Percentiles rank a stretch among this genome's conserved stretches.
Conservation (phyloP, 2,113 vertebrate genomes). For the Porphyrio hochstetteri region DNA sequence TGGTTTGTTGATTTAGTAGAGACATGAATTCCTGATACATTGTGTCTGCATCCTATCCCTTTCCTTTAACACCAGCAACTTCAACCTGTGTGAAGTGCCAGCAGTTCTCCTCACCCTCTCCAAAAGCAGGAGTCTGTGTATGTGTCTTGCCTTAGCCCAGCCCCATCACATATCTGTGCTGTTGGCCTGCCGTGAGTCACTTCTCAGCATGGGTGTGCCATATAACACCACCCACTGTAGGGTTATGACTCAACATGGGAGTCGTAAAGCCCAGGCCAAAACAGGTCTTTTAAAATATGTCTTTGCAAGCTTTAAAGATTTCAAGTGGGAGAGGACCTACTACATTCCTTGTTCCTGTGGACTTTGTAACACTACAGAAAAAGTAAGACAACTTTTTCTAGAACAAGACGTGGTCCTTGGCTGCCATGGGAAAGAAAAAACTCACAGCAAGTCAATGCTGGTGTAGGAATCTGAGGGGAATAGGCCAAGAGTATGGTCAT, state of each 20-base stretch:
- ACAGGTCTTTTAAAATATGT: not conserved
- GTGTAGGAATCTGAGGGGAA: not conserved
- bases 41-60: no score
- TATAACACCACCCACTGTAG: not conserved
- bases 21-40: not conserved
- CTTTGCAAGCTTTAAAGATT: not conserved
- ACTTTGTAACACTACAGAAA: not conserved
- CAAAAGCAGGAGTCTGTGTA: not conserved
- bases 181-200: not conserved
- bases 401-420: not conserved
- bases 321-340: not conserved
- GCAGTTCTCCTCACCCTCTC: not conserved
- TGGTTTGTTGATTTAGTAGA: not conserved
- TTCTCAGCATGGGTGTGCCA: not conserved
- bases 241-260: not conserved
- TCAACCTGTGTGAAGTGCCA: not conserved
- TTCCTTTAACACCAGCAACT: not conserved
- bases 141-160: not conserved
- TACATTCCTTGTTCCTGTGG: not conserved
- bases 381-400: not conserved
- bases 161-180: not conserved
- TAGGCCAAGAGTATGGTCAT: not conserved
- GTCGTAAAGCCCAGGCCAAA: not conserved
- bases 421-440: not conserved
- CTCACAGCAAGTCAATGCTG: not conserved